phyloP scores from a whole-genome alignment of 2,113 vertebrate genomes.

The Tychaedon coryphoeus region DNA sequence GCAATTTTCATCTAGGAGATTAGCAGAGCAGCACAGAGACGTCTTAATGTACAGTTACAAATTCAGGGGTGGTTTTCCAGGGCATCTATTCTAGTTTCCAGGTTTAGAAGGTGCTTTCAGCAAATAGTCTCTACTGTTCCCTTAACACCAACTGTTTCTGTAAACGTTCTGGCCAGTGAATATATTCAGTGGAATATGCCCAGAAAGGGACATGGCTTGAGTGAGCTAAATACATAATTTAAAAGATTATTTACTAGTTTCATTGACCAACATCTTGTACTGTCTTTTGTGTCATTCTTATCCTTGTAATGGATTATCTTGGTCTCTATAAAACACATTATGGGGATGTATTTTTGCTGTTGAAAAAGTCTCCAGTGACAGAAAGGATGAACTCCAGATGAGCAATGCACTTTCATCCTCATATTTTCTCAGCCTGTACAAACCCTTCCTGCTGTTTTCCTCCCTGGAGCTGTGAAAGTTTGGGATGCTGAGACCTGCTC shows the following conservation, averaged over 20 bases:
- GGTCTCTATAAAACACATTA: slow-evolving; percentile 5
- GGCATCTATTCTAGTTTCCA: slow-evolving; percentile 8
- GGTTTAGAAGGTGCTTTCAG: slow-evolving; percentile 1
- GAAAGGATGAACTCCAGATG: slow-evolving; percentile 19
- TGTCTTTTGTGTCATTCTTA: not conserved
- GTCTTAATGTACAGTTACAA: slow-evolving; percentile 10
- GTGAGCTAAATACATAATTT: slow-evolving; percentile 15
- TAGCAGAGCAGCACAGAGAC: slow-evolving; percentile 9
- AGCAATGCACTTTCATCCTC: slow-evolving; percentile 14
- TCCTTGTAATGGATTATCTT: slow-evolving; percentile 17
- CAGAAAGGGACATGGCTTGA: not conserved
- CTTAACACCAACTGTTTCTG: not conserved
- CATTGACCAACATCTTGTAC: not conserved
- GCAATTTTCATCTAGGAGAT: slow-evolving; percentile 15
- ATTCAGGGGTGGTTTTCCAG: slow-evolving; percentile 2
- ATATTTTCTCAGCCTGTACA: slow-evolving; percentile 6
- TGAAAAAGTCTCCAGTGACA: slow-evolving; percentile 19
- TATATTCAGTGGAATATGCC: not conserved
- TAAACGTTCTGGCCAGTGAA: slow-evolving; percentile 5
- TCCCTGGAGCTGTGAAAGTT: not conserved
- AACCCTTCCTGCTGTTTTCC: not conserved
- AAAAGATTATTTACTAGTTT: slow-evolving; percentile 11
- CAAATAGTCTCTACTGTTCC: not conserved
- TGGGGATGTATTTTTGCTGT: slow-evolving; percentile 4
- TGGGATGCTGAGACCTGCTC: not conserved